These are phyloP conservation scores for Heliconius ethilla DNA, from an alignment of 2,888 invertebrate genomes.

Conservation along the genomic window DNA sequence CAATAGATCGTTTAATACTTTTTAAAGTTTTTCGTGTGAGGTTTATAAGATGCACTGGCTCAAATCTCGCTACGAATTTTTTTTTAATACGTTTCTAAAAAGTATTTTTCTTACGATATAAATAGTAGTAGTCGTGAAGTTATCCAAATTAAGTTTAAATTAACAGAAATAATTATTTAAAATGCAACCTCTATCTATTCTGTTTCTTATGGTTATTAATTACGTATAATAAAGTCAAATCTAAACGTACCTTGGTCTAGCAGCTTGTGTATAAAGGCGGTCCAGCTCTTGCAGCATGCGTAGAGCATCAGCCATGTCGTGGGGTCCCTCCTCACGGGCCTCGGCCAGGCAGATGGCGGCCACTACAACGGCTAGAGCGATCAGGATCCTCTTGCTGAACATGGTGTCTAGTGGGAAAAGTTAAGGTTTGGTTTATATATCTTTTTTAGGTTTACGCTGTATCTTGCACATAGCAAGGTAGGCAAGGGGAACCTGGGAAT, in stretches of 20 bases:
- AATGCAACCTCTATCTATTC: too few species aligned
- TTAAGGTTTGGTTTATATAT: not conserved
- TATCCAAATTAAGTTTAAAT: too few species aligned
- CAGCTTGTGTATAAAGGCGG: slow-evolving; percentile 85
- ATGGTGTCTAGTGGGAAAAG: slow-evolving; percentile 55
- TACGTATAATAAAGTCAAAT: not conserved
- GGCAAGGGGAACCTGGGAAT: not conserved
- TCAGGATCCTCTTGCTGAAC: slow-evolving; percentile 70
- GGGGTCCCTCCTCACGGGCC: slow-evolving; percentile 77
- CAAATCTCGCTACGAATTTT: too few species aligned
- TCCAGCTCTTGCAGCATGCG: slow-evolving; percentile 86
- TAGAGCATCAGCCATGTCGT: slow-evolving; percentile 85
- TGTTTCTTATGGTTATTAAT: too few species aligned
- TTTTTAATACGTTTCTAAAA: too few species aligned
- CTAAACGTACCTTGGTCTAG: slow-evolving; percentile 84
- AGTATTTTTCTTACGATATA: too few species aligned
- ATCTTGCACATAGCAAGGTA: not conserved
- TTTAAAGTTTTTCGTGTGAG: too few species aligned
- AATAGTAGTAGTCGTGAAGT: too few species aligned
- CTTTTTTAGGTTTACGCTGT: too few species aligned
- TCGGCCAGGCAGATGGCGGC: slow-evolving; percentile 68
- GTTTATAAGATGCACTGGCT: too few species aligned
- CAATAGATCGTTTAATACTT: too few species aligned
- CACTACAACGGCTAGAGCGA: slow-evolving; percentile 65
- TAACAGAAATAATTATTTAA: too few species aligned